phyloP scores from a whole-genome alignment of 2,888 invertebrate species.

The Drosophila demipolita region DNA sequence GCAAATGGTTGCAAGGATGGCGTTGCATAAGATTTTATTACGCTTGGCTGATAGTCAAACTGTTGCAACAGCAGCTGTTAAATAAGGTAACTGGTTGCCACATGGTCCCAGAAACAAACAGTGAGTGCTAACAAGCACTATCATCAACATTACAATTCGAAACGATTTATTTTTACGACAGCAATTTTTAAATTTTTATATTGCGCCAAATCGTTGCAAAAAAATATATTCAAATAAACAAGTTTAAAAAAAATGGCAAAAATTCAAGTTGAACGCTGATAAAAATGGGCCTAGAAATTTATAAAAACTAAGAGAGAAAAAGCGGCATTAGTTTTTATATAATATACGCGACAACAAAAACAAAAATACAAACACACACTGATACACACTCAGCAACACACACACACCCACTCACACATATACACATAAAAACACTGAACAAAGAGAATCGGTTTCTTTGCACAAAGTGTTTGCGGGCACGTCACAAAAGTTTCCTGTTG shows the following conservation, averaged over 20 bases:
- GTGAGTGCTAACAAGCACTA: slow-evolving; percentile 3
- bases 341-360: not conserved
- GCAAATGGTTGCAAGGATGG: slow-evolving; percentile 35
- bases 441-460: slow-evolving; percentile 52
- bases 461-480: slow-evolving; percentile 73
- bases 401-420: slow-evolving; percentile 25
- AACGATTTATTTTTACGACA: slow-evolving; percentile 7
- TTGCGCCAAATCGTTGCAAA: not conserved
- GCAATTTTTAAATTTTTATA: not conserved
- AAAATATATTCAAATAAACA: not conserved
- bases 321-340: not conserved
- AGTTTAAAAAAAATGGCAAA: not conserved
- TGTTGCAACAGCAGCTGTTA: slow-evolving; percentile 9
- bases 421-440: slow-evolving; percentile 16
- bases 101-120: not conserved
- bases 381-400: not conserved
- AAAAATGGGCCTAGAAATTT: not conserved
- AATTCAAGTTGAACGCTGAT: not conserved
- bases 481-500: slow-evolving; percentile 80
- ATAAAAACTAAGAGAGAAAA: not conserved
- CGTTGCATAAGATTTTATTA: slow-evolving; percentile 7
- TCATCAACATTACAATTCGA: not conserved
- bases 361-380: slow-evolving; percentile 10
- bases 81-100: not conserved
- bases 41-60: slow-evolving; percentile 1